A percentile compares a stretch with the other conserved stretches of the same genome.
Conservation (phyloP, 2,888 invertebrate genomes). For the Drosophila phalerata region DNA sequence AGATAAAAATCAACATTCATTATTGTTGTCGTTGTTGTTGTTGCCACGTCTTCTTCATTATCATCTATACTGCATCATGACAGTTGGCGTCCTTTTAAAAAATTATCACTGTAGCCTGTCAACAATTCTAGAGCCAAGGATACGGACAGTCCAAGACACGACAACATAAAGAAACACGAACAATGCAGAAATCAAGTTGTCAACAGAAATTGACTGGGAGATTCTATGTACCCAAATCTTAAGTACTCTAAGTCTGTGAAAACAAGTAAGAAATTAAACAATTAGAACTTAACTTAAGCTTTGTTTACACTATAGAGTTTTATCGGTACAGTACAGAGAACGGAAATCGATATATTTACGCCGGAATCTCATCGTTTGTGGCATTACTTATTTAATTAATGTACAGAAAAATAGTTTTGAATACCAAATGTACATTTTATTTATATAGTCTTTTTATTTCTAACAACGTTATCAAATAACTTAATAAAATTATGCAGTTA, state of each 20-base stretch:
- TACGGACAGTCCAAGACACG: slow-evolving; percentile 31
- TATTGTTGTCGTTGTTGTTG: slow-evolving; percentile 16
- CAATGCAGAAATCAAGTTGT: not conserved
- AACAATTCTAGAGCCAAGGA: slow-evolving; percentile 40
- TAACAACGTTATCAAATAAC: too few species aligned
- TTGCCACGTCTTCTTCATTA: slow-evolving; percentile 70
- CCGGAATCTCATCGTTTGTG: too few species aligned
- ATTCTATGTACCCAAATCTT: not conserved
- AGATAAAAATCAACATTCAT: slow-evolving; percentile 56
- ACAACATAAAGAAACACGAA: slow-evolving; percentile 31
- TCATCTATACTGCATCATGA: slow-evolving; percentile 64
- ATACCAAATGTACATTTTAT: too few species aligned
- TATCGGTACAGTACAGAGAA: too few species aligned
- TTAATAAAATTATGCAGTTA: too few species aligned
- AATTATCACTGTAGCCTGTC: slow-evolving; percentile 67
- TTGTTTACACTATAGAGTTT: too few species aligned
- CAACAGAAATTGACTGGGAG: not conserved
- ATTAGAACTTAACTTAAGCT: not conserved
- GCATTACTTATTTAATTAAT: too few species aligned
- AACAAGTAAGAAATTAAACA: not conserved
- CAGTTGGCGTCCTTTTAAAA: slow-evolving; percentile 73
- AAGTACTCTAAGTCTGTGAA: not conserved
- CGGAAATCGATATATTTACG: too few species aligned
- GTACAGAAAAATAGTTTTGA: too few species aligned
- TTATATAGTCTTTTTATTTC: too few species aligned